A percentile compares a stretch with the other conserved stretches of the same genome.
These are phyloP conservation scores for Orchestes rusci DNA, from an alignment of 2,888 invertebrate species.

Conservation along the genomic window DNA sequence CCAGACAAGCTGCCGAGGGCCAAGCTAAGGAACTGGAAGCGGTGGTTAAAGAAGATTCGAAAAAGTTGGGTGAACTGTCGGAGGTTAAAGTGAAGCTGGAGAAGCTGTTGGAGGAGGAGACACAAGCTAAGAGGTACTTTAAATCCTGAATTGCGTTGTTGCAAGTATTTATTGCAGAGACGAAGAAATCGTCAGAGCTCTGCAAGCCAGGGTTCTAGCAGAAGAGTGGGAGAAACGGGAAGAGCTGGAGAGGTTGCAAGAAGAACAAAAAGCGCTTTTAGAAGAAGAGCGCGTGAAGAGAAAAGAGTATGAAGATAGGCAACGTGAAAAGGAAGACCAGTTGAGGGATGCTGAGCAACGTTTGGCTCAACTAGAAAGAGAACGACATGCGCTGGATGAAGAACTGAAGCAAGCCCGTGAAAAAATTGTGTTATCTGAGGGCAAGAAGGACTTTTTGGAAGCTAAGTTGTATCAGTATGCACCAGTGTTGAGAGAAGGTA, in stretches of 20 bases:
- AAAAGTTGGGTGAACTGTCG: conserved; percentile 66
- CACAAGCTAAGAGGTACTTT: conserved; percentile 70
- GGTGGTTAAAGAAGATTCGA: conserved; percentile 63
- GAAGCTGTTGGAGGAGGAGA: conserved; percentile 68
- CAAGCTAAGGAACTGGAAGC: conserved; percentile 60
- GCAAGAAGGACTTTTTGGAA: conserved; percentile 53
- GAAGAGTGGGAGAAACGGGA: conserved; percentile 82
- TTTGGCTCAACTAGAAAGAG: conserved; percentile 62
- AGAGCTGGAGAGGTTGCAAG: conserved; percentile 71
- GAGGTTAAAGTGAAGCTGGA: conserved; percentile 63
- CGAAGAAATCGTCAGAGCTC: conserved; percentile 69
- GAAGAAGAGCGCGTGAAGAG: conserved; percentile 69
- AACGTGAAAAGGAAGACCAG: conserved; percentile 63
- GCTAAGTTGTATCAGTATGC: conserved; percentile 49
- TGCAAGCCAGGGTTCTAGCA: conserved; percentile 65
- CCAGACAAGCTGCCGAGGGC: conserved; percentile 52
- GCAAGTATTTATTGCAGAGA: conserved; percentile 42
- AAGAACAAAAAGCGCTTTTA: conserved; percentile 64
- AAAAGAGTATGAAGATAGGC: conserved; percentile 64
- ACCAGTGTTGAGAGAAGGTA: conserved; percentile 47
- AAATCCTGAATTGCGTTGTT: too few species aligned
- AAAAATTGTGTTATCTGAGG: conserved; percentile 62
- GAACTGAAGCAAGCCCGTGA: conserved; percentile 62
- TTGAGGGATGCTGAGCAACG: conserved; percentile 66
- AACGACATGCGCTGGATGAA: conserved; percentile 60